Conservation (phyloP, 2,797 vertebrate species). For the Lycodopsis pacificus region DNA sequence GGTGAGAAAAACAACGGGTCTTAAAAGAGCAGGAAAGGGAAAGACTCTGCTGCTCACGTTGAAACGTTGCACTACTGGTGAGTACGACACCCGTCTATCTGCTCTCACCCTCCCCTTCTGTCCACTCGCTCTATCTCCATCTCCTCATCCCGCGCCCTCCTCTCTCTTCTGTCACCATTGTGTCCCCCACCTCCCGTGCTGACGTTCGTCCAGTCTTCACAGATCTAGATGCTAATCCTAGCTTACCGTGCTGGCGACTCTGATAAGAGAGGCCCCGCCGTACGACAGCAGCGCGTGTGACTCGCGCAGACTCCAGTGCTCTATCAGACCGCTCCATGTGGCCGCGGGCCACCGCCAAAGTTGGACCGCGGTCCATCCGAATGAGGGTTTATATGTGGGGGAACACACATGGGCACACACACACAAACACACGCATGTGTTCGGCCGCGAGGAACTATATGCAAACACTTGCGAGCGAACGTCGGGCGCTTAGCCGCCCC, state of each 20-base stretch:
- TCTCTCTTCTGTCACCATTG: conserved; percentile 69
- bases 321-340: conserved; percentile 82
- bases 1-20: conserved; percentile 18
- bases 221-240: conserved; percentile 88
- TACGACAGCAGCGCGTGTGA: conserved; percentile 73
- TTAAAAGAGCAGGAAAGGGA: conserved; percentile 30
- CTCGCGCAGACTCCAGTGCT: conserved; percentile 76
- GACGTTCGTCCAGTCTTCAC: conserved; percentile 85
- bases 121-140: conserved; percentile 63
- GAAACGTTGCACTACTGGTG: conserved; percentile 36
- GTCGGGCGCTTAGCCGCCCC: conserved; percentile 39
- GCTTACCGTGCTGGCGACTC: conserved; percentile 84
- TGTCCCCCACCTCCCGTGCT: conserved; percentile 39
- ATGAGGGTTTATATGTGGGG: conserved; percentile 71
- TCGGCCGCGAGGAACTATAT: conserved; percentile 39
- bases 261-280: conserved; percentile 83
- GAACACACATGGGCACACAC: conserved; percentile 67
- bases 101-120: conserved; percentile 45
- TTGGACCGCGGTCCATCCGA: conserved; percentile 76
- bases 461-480: conserved; percentile 46
- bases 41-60: conserved; percentile 29
- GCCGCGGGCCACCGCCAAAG: conserved; percentile 79
- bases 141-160: conserved; percentile 66
- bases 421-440: conserved; percentile 6
- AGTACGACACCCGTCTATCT: conserved; percentile 60